Evolutionary conservation across 2,888 invertebrate species (phyloP).

Genomic region (Limenitis camilla): DNA sequence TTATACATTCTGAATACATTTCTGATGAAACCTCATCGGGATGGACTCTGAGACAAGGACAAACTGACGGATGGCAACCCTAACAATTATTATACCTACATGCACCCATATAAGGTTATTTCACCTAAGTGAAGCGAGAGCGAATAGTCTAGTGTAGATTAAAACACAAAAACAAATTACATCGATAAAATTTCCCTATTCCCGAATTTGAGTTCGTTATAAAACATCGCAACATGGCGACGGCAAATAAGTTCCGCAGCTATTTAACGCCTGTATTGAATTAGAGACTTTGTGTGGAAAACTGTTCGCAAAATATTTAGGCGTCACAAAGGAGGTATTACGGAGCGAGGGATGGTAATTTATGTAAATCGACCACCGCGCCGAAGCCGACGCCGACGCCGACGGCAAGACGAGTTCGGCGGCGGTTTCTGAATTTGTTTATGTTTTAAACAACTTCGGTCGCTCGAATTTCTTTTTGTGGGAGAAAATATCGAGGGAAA

Average conservation of each 20-base stretch:
- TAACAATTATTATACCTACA: no score
- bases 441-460: constrained; percentile 45
- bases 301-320: constrained; percentile 73
- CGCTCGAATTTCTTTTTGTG: constrained; percentile 8
- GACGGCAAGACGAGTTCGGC: constrained; percentile 28
- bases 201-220: neutral
- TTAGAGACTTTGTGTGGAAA: constrained; percentile 70
- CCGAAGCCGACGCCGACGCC: constrained; percentile 17
- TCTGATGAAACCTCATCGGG: no score
- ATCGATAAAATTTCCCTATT: neutral
- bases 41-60: no score
- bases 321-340: constrained; percentile 68
- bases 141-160: neutral
- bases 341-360: constrained; percentile 35
- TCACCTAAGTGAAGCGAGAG: no score
- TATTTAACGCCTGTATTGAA: constrained; percentile 50
- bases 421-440: constrained; percentile 54
- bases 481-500: neutral
- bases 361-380: constrained; percentile 55
- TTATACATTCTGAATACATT: no score
- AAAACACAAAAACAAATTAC: neutral
- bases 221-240: constrained; percentile 7
- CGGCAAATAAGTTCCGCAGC: constrained; percentile 33
- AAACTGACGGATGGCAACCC: no score
- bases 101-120: no score